Conservation (phyloP, 1,140 invertebrate species). For the Zophobas morio region DNA sequence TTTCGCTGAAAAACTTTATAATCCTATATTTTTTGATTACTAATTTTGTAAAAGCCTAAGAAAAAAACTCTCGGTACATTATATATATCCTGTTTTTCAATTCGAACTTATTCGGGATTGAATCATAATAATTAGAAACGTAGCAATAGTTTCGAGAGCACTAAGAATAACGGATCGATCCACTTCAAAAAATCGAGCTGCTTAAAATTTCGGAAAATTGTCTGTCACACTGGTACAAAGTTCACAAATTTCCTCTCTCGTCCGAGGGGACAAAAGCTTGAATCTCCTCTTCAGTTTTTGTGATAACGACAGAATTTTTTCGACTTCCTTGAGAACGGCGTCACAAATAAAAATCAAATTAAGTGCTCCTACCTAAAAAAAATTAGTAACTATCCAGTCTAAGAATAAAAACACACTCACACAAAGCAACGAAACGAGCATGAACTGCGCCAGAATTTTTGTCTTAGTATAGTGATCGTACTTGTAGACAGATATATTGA, state of each 20-base stretch:
- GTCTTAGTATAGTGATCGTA: not conserved
- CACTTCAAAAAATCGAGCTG: not conserved
- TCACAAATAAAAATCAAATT: not conserved
- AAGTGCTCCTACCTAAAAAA: not conserved
- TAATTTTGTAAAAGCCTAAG: too few relatives aligned
- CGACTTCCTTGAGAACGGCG: not conserved
- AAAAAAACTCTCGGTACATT: too few relatives aligned
- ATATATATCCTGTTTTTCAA: not conserved
- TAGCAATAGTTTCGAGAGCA: not conserved
- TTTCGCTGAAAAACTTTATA: too few relatives aligned
- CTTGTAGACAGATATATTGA: not conserved
- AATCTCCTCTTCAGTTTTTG: not conserved
- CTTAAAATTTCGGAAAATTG: not conserved
- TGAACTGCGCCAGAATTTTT: not conserved
- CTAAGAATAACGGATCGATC: not conserved
- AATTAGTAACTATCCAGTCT: not conserved
- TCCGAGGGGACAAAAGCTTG: not conserved
- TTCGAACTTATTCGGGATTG: not conserved
- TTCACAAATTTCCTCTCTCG: not conserved
- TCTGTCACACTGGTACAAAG: not conserved
- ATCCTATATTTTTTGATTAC: too few relatives aligned
- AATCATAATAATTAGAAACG: not conserved
- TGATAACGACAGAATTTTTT: not conserved
- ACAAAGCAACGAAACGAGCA: not conserved
- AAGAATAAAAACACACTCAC: not conserved